Base-by-base conservation (phyloP, 1,140 invertebrate species). In the Probaryconus sp. region DNA sequence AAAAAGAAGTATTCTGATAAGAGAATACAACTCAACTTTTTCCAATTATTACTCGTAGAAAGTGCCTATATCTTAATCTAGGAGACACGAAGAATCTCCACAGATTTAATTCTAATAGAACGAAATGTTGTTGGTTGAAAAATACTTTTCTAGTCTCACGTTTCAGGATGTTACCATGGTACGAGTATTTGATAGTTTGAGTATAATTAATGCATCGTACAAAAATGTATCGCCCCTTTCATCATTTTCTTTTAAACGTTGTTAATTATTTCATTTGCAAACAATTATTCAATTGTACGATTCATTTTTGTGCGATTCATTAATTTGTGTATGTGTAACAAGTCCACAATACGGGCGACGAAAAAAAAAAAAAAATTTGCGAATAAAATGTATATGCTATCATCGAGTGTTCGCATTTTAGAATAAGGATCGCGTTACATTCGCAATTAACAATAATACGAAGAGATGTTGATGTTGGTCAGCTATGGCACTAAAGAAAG, bases 11-110 rank as follows among this genome's bases (percentile, higher is more conserved):
- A 33, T 45, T 56, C 20, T 24, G 26, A 38, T 14, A 56, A 48
- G 35, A 3, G 7, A 33, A 33, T 13, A 10, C 28, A 53, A 51
- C 10, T 55, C 13, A 43, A 67, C 5, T 55, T 61, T 61, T 50
- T 58, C 28, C 16, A 37, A 63, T 64, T 64, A 76, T 83, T 85
- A 83, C 78, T 83, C 75, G 79, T 87, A 85, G 85, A 84, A 86
- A 87, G 85, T 87, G 85, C 85, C 85, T 87, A 84, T 76, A 85
- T 77, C 76, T 80, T 79, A 77, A 79, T 74, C 58, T 81, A 82
- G 67, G 42, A 50, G 63, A 69, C 60, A 55, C 53, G 51, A 60
- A 30, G 38, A 50, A 58, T 56, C 16, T 68, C 21, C 30, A 17
- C 37, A 53, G 26, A 73, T 76, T 69, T 77, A 43, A 64, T 50